Percentiles rank a stretch among this genome's conserved stretches.
phyloP scores from a whole-genome alignment of 2,113 vertebrate species.

The Misgurnus mizolepis region DNA sequence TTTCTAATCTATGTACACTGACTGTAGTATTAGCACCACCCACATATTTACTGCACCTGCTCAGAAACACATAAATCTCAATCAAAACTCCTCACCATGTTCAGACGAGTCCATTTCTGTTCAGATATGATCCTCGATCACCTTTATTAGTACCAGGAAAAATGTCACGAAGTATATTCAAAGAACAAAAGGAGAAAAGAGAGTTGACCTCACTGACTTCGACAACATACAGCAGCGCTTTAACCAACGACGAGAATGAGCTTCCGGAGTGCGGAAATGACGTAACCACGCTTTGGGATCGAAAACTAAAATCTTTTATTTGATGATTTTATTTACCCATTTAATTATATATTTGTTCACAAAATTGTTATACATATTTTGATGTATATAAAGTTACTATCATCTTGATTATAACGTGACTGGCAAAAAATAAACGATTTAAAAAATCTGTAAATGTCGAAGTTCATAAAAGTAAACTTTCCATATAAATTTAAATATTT shows the following conservation, averaged over 20 bases:
- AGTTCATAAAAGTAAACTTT: too few species aligned
- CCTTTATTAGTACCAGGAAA: background rate
- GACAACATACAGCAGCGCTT: background rate
- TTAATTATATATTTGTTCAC: too few species aligned
- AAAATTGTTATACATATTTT: too few species aligned
- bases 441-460: too few species aligned
- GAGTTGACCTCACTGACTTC: background rate
- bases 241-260: background rate
- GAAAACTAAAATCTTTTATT: background rate
- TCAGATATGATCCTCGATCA: background rate
- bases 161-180: background rate
- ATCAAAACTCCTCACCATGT: conserved; percentile 33
- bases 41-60: background rate
- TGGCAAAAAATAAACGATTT: too few species aligned
- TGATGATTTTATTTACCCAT: too few species aligned
- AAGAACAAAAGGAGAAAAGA: background rate
- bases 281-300: background rate
- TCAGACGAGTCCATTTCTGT: conserved; percentile 49
- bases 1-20: background rate
- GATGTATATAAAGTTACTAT: too few species aligned
- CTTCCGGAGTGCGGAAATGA: conserved; percentile 48
- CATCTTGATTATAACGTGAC: too few species aligned
- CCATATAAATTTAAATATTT: too few species aligned
- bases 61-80: background rate
- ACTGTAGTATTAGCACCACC: background rate